These are phyloP conservation scores for Burhinus bistriatus DNA, from an alignment of 2,113 vertebrate genomes.

Conservation along the genomic window DNA sequence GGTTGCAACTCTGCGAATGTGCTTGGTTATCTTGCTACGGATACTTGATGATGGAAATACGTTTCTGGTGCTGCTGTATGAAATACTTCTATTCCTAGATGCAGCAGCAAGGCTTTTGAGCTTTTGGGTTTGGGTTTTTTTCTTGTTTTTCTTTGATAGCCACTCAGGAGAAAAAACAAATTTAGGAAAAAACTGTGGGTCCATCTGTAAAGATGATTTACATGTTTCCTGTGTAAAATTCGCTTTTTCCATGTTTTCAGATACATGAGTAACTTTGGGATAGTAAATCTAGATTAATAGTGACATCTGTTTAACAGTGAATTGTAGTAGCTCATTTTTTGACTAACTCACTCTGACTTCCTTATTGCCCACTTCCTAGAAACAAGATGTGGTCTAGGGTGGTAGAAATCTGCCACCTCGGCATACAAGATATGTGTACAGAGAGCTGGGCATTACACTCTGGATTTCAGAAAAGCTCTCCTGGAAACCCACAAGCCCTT, in stretches of 20 bases:
- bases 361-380: not conserved
- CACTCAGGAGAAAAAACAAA: not conserved
- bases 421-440: not conserved
- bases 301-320: not conserved
- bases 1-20: not conserved
- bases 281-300: not conserved
- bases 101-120: not conserved
- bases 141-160: not conserved
- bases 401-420: not conserved
- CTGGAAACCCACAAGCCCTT: not conserved
- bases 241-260: not conserved
- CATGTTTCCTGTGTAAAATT: not conserved
- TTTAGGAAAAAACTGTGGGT: not conserved
- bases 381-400: accelerated
- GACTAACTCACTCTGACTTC: not conserved
- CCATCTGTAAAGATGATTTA: not conserved
- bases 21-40: accelerated
- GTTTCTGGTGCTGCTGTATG: not conserved
- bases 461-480: not conserved
- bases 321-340: not conserved
- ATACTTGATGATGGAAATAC: not conserved
- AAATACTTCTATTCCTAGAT: not conserved
- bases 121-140: not conserved
- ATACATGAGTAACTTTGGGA: accelerated
- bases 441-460: not conserved